A percentile compares a stretch with the other conserved stretches of the same genome.
phyloP scores from a whole-genome alignment of 2,113 vertebrate genomes.

The Gallinago paraguaiae region DNA sequence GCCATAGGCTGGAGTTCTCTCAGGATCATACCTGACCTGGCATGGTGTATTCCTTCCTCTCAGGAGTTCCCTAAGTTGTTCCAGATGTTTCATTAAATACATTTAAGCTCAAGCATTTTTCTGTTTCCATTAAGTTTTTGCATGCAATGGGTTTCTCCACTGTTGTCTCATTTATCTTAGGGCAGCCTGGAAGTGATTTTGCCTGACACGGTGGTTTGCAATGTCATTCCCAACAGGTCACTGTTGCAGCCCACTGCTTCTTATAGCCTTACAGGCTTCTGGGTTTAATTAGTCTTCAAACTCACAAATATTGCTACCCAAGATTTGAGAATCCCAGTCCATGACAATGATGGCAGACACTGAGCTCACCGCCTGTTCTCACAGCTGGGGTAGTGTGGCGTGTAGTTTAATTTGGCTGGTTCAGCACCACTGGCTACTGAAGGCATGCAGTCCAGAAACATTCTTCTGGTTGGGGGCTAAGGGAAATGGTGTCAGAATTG shows the following conservation, averaged over 20 bases:
- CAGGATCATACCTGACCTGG: rapidly evolving
- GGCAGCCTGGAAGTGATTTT: background rate
- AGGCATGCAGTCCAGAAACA: rapidly evolving
- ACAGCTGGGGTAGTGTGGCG: background rate
- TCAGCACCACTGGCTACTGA: background rate
- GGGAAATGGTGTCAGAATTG: background rate
- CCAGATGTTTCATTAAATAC: background rate
- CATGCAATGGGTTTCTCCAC: background rate
- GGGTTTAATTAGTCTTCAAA: background rate
- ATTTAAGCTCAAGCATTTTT: background rate
- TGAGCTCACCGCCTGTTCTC: background rate
- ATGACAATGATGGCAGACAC: background rate
- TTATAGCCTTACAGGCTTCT: background rate
- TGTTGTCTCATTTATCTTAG: background rate
- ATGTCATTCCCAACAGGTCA: background rate
- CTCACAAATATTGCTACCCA: background rate
- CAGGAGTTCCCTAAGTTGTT: background rate
- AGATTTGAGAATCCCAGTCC: background rate
- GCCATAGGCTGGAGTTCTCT: background rate
- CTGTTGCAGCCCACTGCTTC: background rate
- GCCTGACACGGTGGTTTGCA: background rate
- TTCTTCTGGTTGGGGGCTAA: background rate
- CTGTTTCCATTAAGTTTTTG: background rate
- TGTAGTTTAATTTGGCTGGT: background rate
- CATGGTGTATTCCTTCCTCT: background rate